A percentile compares a stretch with the other conserved stretches of the same genome.
Evolutionary conservation across 2,888 invertebrate genomes (phyloP).

Genomic region (Nasonovia ribisnigri): DNA sequence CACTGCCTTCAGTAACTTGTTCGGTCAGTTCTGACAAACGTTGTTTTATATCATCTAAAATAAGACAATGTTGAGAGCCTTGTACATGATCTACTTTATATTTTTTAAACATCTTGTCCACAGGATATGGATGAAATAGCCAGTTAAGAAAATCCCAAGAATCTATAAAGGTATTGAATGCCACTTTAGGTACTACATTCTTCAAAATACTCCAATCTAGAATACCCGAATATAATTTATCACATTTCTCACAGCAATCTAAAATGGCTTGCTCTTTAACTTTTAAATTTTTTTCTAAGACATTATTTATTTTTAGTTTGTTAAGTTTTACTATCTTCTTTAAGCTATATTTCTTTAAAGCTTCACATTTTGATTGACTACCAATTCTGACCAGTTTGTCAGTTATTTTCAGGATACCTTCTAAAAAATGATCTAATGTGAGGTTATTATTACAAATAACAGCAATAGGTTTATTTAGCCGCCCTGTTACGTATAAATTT

Average conservation of each 20-base stretch:
- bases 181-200: constrained; percentile 40
- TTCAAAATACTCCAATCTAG: constrained; percentile 60
- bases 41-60: constrained; percentile 44
- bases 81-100: constrained; percentile 15
- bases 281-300: constrained; percentile 48
- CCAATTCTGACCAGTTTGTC: constrained; percentile 79
- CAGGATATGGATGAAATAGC: constrained; percentile 62
- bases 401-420: constrained; percentile 77
- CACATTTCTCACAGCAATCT: constrained; percentile 59
- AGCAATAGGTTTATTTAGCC: constrained; percentile 76
- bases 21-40: constrained; percentile 44
- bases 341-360: constrained; percentile 69
- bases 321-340: constrained; percentile 57
- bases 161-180: constrained; percentile 37
- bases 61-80: constrained; percentile 29
- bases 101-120: constrained; percentile 53
- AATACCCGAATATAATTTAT: constrained; percentile 50
- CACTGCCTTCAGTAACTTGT: constrained; percentile 56
- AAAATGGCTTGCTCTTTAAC: constrained; percentile 54
- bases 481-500: constrained; percentile 75
- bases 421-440: constrained; percentile 87
- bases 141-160: constrained; percentile 64
- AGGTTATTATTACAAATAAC: constrained; percentile 89
- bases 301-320: constrained; percentile 47
- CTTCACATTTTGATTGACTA: constrained; percentile 77